Percentiles rank a stretch among this genome's conserved stretches.
phyloP scores from a whole-genome alignment of 2,113 vertebrate species.

The Gymnarchus niloticus region DNA sequence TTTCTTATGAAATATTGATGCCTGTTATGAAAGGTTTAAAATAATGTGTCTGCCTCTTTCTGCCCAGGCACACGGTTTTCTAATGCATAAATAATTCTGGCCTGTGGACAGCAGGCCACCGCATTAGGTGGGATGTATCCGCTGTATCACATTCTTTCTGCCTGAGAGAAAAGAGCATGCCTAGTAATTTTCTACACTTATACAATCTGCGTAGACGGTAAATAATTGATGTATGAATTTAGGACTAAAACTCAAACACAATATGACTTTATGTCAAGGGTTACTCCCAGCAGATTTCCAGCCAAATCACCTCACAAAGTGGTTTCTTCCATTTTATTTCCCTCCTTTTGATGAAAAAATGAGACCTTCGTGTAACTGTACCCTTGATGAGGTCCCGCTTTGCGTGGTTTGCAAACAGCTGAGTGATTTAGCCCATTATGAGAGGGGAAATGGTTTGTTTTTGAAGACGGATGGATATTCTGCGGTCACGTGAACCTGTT shows the following conservation, averaged over 20 bases:
- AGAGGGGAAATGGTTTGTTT: slow-evolving; percentile 75
- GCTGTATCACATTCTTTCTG: slow-evolving; percentile 98
- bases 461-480: slow-evolving; percentile 79
- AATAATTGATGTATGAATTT: slow-evolving; percentile 99
- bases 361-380: slow-evolving; percentile 52
- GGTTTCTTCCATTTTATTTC: slow-evolving; percentile 71
- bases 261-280: slow-evolving; percentile 99
- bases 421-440: slow-evolving; percentile 64
- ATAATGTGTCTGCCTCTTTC: slow-evolving; percentile 92
- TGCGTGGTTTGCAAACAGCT: slow-evolving; percentile 75
- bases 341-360: slow-evolving; percentile 66
- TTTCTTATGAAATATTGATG: slow-evolving; percentile 99
- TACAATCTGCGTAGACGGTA: slow-evolving; percentile 87
- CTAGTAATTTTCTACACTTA: slow-evolving; percentile 99
- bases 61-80: slow-evolving; percentile 81
- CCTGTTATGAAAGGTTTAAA: slow-evolving; percentile 99
- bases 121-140: slow-evolving; percentile 79
- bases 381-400: slow-evolving; percentile 78
- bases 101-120: slow-evolving; percentile 75
- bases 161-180: slow-evolving; percentile 98
- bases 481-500: slow-evolving; percentile 58
- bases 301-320: slow-evolving; percentile 92
- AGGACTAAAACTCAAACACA: slow-evolving; percentile 97
- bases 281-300: slow-evolving; percentile 93
- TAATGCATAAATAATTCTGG: slow-evolving; percentile 99